phyloP scores from a whole-genome alignment of 2,888 invertebrate genomes.

The Parnassius apollo region DNA sequence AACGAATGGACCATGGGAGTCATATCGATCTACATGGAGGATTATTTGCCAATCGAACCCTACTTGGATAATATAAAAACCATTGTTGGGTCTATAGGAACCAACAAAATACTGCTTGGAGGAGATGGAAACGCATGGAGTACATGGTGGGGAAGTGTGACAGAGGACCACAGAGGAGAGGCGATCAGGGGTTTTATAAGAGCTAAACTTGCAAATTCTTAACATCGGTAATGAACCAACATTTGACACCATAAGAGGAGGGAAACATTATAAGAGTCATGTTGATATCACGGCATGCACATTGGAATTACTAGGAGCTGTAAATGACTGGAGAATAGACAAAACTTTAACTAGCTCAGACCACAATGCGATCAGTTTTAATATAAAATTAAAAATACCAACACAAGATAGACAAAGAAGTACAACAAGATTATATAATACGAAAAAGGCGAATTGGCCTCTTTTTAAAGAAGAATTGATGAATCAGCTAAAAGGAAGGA shows the following conservation, averaged over 20 bases:
- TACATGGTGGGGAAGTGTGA: neutral
- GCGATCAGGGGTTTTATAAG: neutral
- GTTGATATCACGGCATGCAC: neutral
- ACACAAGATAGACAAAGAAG: neutral
- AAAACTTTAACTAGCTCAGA: neutral
- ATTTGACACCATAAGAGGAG: neutral
- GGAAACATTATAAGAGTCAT: neutral
- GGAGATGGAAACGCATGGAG: slow-evolving; percentile 5
- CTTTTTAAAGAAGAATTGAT: no score
- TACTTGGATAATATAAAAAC: neutral
- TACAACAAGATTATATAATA: slow-evolving; percentile 18
- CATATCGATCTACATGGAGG: slow-evolving; percentile 1
- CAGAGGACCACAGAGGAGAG: neutral
- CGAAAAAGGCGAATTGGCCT: neutral
- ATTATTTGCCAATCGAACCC: neutral
- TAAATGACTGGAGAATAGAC: neutral
- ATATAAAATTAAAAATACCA: neutral
- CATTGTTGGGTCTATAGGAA: no score
- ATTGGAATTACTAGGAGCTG: neutral
- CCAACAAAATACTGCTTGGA: neutral
- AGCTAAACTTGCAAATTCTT: neutral
- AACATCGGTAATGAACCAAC: neutral
- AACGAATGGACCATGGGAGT: neutral
- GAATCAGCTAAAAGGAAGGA: no score
- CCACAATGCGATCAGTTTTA: neutral